Conservation (phyloP, 2,888 invertebrate genomes). For the Coelinius sp. region DNA sequence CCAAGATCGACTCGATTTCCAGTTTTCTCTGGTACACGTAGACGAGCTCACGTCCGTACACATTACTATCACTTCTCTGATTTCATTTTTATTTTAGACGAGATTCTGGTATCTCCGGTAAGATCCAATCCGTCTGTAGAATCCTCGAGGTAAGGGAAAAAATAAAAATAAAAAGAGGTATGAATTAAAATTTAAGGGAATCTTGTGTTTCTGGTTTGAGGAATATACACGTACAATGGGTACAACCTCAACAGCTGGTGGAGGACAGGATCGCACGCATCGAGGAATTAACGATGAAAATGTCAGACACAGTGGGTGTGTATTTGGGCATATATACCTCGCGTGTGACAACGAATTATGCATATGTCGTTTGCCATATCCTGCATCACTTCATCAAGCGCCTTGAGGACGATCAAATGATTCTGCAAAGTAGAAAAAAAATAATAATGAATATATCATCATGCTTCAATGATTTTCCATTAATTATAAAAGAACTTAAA, state of each 20-base stretch:
- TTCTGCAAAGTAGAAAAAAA: neutral
- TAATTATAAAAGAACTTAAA: too few species aligned
- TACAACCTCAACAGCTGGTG: constrained; percentile 9
- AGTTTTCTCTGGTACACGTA: constrained; percentile 3
- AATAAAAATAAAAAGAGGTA: neutral
- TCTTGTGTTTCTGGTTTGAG: neutral
- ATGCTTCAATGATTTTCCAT: too few species aligned
- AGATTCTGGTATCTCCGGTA: neutral
- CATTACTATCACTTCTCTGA: constrained; percentile 12
- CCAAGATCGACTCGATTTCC: constrained; percentile 1
- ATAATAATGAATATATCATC: neutral
- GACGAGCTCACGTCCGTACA: neutral
- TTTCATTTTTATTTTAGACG: neutral
- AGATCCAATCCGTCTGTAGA: neutral
- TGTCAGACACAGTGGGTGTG: constrained; percentile 3
- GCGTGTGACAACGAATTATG: constrained; percentile 5
- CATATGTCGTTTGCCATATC: neutral
- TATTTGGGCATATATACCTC: neutral
- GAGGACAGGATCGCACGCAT: constrained; percentile 23
- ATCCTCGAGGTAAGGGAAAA: neutral
- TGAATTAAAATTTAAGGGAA: neutral
- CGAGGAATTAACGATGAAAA: constrained; percentile 25
- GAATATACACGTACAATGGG: neutral
- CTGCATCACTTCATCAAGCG: neutral
- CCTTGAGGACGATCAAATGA: neutral